phyloP scores from a whole-genome alignment of 2,797 vertebrate species.

The Pangasius djambal region DNA sequence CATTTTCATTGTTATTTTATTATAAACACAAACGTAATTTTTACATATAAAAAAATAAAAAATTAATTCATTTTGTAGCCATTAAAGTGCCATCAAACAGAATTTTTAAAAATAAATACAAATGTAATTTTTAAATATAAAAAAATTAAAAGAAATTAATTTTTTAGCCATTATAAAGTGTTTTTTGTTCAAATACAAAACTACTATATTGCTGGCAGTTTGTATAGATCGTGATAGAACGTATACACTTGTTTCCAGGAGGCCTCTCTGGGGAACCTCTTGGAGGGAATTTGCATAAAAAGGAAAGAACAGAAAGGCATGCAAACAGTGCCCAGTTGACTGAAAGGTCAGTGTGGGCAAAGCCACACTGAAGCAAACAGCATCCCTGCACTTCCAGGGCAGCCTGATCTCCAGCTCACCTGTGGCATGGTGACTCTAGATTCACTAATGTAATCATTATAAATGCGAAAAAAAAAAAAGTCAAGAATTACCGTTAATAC shows the following conservation, averaged over 20 bases:
- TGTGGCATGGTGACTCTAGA: not conserved
- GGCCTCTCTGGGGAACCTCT: slow-evolving; percentile 60
- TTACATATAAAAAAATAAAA: not conserved
- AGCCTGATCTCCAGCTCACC: slow-evolving; percentile 9
- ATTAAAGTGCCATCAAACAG: not conserved
- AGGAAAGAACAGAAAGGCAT: slow-evolving; percentile 67
- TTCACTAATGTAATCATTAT: not conserved
- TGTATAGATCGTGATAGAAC: not conserved
- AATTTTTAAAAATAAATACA: not conserved
- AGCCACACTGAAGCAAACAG: slow-evolving; percentile 32
- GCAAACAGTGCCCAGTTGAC: slow-evolving; percentile 73
- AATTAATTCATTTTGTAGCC: not conserved
- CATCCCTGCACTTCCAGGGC: slow-evolving; percentile 16
- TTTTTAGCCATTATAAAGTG: not conserved
- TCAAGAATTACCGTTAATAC: slow-evolving; percentile 30
- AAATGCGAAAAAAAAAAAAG: not conserved
- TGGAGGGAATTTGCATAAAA: slow-evolving; percentile 69
- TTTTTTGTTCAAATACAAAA: not conserved
- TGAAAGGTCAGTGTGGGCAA: slow-evolving; percentile 71
- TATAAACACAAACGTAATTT: not conserved
- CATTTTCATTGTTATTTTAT: not conserved
- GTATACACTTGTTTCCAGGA: slow-evolving; percentile 25
- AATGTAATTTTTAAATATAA: not conserved
- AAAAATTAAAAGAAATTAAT: not conserved
- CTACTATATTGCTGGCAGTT: not conserved